Conservation (phyloP, 2,113 vertebrate species). For the Oncorhynchus nerka region DNA sequence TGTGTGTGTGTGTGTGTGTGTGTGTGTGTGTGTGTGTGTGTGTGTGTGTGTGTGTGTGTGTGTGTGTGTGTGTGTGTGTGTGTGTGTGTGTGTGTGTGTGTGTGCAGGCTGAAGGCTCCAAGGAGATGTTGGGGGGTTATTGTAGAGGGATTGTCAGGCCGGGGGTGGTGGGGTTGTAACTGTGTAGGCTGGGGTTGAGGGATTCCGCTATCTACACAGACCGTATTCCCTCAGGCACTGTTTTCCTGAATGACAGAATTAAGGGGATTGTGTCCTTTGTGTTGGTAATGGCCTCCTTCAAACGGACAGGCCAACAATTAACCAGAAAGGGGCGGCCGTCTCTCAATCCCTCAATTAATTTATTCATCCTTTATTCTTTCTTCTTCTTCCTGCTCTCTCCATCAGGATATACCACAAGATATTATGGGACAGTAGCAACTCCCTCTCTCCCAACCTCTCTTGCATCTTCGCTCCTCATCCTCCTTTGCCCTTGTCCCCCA, state of each 20-base stretch:
- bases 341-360: background rate
- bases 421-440: background rate
- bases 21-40: background rate
- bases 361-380: background rate
- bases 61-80: too few species aligned
- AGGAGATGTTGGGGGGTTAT: background rate
- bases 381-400: background rate
- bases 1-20: background rate
- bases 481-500: too few species aligned
- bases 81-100: background rate
- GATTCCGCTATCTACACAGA: conserved; percentile 31
- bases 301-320: conserved; percentile 14
- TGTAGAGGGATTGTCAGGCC: background rate
- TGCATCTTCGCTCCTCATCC: too few species aligned
- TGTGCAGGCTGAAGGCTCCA: background rate
- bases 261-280: conserved; percentile 30
- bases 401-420: background rate
- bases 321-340: background rate
- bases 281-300: conserved; percentile 32
- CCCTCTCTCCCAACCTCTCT: too few species aligned
- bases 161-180: background rate
- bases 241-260: conserved; percentile 31
- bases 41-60: too few species aligned
- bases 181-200: conserved; percentile 16
- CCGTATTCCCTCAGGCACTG: conserved; percentile 26